Evolutionary conservation across 2,797 vertebrate genomes (phyloP), one percentile per base, ranked within the genome.

Genomic region (Caiman crocodilus): DNA sequence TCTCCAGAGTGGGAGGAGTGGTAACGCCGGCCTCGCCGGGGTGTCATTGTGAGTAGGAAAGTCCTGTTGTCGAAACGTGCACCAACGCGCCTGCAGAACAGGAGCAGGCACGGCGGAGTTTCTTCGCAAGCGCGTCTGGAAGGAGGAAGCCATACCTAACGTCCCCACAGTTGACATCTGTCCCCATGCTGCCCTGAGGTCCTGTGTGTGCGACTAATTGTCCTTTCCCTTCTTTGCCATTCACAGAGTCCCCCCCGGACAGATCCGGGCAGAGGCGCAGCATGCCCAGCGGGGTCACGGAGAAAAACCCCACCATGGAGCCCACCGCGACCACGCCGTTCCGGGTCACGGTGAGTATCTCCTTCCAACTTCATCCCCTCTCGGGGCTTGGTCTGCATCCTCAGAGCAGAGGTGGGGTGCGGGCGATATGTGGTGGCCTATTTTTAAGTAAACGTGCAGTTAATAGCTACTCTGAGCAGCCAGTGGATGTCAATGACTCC

Each of bases 211-310:
- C 25, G 65, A 50, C 42, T 96, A 16, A 96, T 10, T 42, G 63
- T 74, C 5, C 67, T 79, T n/a, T 78, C 56, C 88, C 50, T 5
- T 74, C 5, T 77, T 69, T 89, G 2, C 84, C 85, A 2, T 89
- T 73, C 75, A 2, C 98, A 99, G 99, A 99, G 98, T 99, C 99
- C 61, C 99, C 99, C 94, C 98, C 99, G 42, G 99, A 99, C 97
- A 97, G 98, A 97, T 97, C 98, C 0, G 99, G 99, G 88, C 99
- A 99, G 96, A 98, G 99, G 96, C 99, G 99, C 97, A 99, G 98
- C 95, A 98, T 99, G 98, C 99, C 99, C 6, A 98, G 99, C 93
- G 98, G 98, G 95, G 97, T 98, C 92, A 56, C 98, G 0, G 99
- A 99, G 90, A 99, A 99, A 98, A 98, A 96, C 97, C 97, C 99